Conservation (phyloP, 2,888 invertebrate species). For the Heliconius sara region DNA sequence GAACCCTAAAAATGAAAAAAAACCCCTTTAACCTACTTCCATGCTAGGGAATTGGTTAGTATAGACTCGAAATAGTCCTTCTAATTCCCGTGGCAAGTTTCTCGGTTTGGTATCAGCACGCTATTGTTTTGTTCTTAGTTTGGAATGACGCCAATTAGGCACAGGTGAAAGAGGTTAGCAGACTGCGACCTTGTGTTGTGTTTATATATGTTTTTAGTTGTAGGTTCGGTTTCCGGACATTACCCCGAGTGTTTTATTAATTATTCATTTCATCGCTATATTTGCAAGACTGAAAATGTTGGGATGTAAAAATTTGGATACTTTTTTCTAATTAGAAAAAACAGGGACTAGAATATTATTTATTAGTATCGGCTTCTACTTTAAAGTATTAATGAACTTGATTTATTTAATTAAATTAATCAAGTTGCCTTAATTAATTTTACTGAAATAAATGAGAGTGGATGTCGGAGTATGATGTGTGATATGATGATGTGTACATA, state of each 20-base stretch:
- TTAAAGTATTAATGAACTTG: too few species aligned
- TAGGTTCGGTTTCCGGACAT: too few species aligned
- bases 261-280: not conserved
- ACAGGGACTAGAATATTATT: too few species aligned
- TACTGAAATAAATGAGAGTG: too few species aligned
- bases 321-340: too few species aligned
- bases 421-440: too few species aligned
- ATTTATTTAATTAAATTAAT: too few species aligned
- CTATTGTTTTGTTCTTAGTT: conserved; percentile 53
- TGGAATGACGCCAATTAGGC: conserved; percentile 57
- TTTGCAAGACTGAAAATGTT: not conserved
- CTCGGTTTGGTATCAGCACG: conserved; percentile 53
- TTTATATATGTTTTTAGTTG: conserved; percentile 27
- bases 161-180: conserved; percentile 50
- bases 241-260: not conserved
- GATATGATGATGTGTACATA: too few species aligned
- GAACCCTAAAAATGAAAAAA: not conserved
- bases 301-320: too few species aligned
- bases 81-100: conserved; percentile 52
- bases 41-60: conserved; percentile 33
- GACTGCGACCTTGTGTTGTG: conserved; percentile 43
- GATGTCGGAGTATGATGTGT: too few species aligned
- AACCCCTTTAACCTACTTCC: not conserved
- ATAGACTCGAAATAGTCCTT: conserved; percentile 49
- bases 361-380: too few species aligned